Evolutionary conservation across 2,113 vertebrate genomes (phyloP).

Genomic region (Leptodactylus fuscus): DNA sequence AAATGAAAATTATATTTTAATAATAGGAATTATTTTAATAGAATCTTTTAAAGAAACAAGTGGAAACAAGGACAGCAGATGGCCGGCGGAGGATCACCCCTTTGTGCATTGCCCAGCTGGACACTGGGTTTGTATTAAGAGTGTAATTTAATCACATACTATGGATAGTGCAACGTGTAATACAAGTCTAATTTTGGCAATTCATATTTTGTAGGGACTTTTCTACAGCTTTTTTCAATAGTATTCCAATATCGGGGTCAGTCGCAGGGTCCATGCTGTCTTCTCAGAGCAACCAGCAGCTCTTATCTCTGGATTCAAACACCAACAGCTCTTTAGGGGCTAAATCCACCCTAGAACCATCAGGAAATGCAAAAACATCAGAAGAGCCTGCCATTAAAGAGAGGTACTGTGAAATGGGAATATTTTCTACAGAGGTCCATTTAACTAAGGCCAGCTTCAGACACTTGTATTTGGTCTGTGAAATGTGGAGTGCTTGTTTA

Average conservation of each 20-base stretch:
- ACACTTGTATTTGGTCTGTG: too few relatives aligned
- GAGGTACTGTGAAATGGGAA: conserved; percentile 69
- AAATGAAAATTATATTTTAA: background rate
- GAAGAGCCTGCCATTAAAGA: conserved; percentile 86
- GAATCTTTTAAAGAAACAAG: conserved; percentile 99
- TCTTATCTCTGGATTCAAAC: conserved; percentile 86
- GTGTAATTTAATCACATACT: background rate
- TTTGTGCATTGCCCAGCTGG: conserved; percentile 97
- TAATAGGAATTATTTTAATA: conserved; percentile 64
- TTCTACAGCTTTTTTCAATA: conserved; percentile 97
- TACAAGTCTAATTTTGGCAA: background rate
- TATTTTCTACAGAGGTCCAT: background rate
- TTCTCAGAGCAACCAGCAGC: conserved; percentile 87
- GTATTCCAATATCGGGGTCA: conserved; percentile 87
- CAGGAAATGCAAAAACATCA: conserved; percentile 75
- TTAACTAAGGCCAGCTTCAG: too few relatives aligned
- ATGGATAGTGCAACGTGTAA: background rate
- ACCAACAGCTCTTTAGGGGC: conserved; percentile 80
- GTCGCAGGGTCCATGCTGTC: conserved; percentile 89
- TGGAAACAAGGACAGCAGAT: conserved; percentile 94
- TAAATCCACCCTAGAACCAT: conserved; percentile 82
- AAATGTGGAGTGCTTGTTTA: too few relatives aligned
- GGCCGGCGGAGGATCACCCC: conserved; percentile 95
- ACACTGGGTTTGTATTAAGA: conserved; percentile 85
- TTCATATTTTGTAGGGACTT: conserved; percentile 84